Percentiles rank a stretch among this genome's conserved stretches.
These are phyloP conservation scores for Protobothrops mucrosquamatus DNA, from an alignment of 2,113 vertebrate species.

Conservation along the genomic window DNA sequence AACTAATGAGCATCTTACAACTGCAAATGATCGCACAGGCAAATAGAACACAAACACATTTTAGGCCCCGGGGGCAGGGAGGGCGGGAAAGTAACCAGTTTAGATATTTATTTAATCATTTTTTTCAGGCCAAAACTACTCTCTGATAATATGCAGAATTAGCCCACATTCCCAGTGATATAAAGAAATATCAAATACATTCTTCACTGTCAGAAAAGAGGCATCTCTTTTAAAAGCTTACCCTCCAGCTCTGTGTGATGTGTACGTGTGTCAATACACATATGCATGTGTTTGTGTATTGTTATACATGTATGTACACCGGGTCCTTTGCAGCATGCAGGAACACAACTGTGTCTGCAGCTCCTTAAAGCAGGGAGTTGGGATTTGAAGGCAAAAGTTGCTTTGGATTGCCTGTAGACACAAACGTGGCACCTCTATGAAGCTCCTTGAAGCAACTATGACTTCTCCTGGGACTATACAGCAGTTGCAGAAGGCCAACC, in stretches of 20 bases:
- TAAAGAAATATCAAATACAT: neutral
- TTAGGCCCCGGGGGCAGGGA: neutral
- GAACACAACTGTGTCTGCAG: neutral
- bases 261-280: neutral
- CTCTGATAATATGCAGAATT: neutral
- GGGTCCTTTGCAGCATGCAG: neutral
- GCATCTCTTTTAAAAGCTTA: neutral
- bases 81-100: neutral
- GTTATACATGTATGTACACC: neutral
- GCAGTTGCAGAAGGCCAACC: neutral
- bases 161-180: neutral
- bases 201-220: neutral
- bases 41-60: neutral
- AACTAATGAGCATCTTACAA: neutral
- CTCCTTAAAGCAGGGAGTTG: neutral
- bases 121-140: neutral
- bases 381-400: neutral
- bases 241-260: neutral
- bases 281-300: neutral
- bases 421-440: neutral
- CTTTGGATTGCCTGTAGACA: neutral
- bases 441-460: neutral
- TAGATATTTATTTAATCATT: neutral
- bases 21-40: neutral
- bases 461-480: neutral